Base-by-base conservation (phyloP, 2,888 invertebrate genomes). In the Arenicola marina region DNA sequence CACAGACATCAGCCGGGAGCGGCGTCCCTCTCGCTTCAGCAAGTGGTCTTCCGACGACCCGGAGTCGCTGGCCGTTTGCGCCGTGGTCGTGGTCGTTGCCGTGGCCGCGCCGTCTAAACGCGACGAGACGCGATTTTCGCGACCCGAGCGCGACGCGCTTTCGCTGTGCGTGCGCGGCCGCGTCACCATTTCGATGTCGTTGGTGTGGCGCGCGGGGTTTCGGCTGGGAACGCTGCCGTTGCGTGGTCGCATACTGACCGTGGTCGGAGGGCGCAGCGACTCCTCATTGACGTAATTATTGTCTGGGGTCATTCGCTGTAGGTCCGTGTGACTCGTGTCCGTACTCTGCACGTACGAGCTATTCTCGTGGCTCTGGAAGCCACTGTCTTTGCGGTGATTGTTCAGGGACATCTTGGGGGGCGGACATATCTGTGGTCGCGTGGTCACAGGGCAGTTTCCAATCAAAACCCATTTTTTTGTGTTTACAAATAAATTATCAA, bases 361-460 rank as follows among this genome's bases (percentile, higher is more conserved):
- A 21, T 59, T 60, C 26, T 64, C 64, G 18, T 53, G 48, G 32
- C 64, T 61, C 31, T 59, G 38, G 44, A 61, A 51, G 45, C 64
- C 64, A 53, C 64, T 56, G 34, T 64, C 64, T 31, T 48, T 48
- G 18, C 48, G 48, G 38, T 38, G 18, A 38, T 18, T 38, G 38
- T 38, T 11, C 7, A 24, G 11, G n/a, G 24, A 24, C 18, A n/a
- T 7, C 26, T 48, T 48, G 18, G 48, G 48, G 18, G 48, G 48
- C 15, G 48, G 48, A 48, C 48, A 48, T 48, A 48, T 48, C 48
- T 48, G 26, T 24, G n/a, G n/a, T n/a, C n/a, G n/a, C n/a, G n/a
- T n/a, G n/a, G n/a, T n/a, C n/a, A n/a, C n/a, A n/a, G n/a, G n/a
- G n/a, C n/a, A n/a, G n/a, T n/a, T n/a, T n/a, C n/a, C n/a, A n/a